Evolutionary conservation across 1,140 invertebrate species (phyloP).

Genomic region (Bombus confusus): DNA sequence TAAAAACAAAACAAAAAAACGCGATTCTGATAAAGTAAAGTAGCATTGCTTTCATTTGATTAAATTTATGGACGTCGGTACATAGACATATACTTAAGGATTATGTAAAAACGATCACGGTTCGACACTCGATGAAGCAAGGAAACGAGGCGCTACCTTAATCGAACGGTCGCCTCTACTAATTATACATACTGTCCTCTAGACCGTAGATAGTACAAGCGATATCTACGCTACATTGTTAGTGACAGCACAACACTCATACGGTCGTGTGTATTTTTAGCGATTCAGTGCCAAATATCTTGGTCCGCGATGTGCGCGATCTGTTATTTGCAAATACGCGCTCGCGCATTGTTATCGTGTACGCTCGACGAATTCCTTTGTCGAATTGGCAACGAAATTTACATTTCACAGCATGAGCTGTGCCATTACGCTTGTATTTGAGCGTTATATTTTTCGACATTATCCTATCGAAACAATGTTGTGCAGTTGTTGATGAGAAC

Average conservation of each 20-base stretch:
- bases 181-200: slow-evolving; percentile 30
- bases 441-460: background rate
- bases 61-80: background rate
- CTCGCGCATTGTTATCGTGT: background rate
- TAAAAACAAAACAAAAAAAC: background rate
- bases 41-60: background rate
- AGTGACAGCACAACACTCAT: background rate
- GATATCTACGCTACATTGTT: slow-evolving; percentile 31
- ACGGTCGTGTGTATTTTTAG: slow-evolving; percentile 19
- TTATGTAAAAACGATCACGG: too few relatives aligned
- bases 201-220: slow-evolving; percentile 20
- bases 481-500: background rate
- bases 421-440: background rate
- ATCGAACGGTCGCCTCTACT: background rate
- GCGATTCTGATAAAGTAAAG: background rate
- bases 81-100: background rate
- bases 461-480: background rate
- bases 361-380: background rate
- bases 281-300: slow-evolving; percentile 38
- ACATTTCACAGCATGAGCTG: background rate
- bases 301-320: background rate
- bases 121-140: background rate
- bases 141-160: background rate
- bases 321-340: slow-evolving; percentile 21
- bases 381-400: slow-evolving; percentile 12